Percentiles rank a stretch among this genome's conserved stretches.
These are phyloP conservation scores for Lypha dubia DNA, from an alignment of 2,888 invertebrate species.

Conservation along the genomic window DNA sequence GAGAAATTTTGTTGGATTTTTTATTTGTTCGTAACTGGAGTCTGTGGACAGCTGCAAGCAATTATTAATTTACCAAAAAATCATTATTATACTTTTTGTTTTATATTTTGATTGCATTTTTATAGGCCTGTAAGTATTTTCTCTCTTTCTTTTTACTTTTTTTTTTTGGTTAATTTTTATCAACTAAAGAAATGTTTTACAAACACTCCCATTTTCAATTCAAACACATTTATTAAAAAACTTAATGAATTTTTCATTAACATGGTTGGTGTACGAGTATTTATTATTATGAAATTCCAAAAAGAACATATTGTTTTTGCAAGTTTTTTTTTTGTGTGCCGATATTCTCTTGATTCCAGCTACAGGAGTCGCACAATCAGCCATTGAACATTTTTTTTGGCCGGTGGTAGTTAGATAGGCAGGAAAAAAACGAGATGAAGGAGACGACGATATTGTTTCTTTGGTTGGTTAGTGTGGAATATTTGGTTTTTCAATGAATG, in stretches of 20 bases:
- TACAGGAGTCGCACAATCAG: constrained; percentile 21
- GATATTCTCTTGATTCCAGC: constrained; percentile 3
- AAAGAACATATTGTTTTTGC: constrained; percentile 51
- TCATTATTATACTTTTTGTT: constrained; percentile 39
- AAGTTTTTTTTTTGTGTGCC: background rate
- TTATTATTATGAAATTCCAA: constrained; percentile 54
- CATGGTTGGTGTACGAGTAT: constrained; percentile 73
- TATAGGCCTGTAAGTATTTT: background rate
- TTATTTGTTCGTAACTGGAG: constrained; percentile 35
- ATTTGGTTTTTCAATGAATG: constrained; percentile 63
- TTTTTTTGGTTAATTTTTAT: constrained; percentile 69
- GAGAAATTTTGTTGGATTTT: constrained; percentile 25
- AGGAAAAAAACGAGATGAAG: background rate
- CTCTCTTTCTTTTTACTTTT: background rate
- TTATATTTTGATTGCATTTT: constrained; percentile 40
- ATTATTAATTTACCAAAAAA: constrained; percentile 62
- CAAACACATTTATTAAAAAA: constrained; percentile 70
- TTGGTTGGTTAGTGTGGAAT: constrained; percentile 53
- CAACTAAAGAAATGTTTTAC: constrained; percentile 70
- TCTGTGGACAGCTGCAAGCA: constrained; percentile 66
- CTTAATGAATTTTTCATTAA: constrained; percentile 81
- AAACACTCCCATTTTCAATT: constrained; percentile 50
- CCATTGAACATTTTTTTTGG: constrained; percentile 29
- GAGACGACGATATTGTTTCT: constrained; percentile 47
- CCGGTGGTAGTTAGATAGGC: constrained; percentile 17